Evolutionary conservation across 1,140 invertebrate species (phyloP).

Genomic region (Cardiocondyla obscurior): DNA sequence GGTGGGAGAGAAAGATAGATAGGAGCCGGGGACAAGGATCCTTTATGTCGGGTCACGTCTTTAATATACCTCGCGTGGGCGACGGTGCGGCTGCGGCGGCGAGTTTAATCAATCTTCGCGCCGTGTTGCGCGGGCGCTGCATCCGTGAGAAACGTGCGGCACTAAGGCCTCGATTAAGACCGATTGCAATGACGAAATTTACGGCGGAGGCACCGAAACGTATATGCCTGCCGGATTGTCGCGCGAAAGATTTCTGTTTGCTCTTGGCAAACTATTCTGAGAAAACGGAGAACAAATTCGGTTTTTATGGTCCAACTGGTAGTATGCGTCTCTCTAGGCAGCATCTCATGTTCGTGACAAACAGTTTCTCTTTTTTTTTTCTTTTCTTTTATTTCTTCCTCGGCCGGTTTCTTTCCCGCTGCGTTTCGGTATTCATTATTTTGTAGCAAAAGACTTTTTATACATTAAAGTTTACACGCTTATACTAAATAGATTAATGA

Average conservation of each 20-base stretch:
- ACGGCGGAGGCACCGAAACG: background rate
- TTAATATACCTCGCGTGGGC: conserved; percentile 77
- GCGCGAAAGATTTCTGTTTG: background rate
- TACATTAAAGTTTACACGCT: background rate
- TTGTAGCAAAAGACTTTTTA: background rate
- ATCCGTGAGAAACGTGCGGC: conserved; percentile 53
- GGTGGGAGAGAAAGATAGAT: conserved; percentile 32
- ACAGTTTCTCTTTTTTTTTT: background rate
- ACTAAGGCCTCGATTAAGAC: conserved; percentile 13
- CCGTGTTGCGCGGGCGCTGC: conserved; percentile 64
- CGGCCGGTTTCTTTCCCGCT: background rate
- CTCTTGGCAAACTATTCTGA: background rate
- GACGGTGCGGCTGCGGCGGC: conserved; percentile 61
- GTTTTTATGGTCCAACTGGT: too few relatives aligned
- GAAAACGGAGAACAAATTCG: background rate
- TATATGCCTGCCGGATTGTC: background rate
- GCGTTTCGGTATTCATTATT: background rate
- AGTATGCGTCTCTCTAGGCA: too few relatives aligned
- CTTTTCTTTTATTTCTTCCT: background rate
- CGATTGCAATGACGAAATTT: background rate
- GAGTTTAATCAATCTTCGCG: conserved; percentile 77
- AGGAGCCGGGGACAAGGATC: conserved; percentile 61
- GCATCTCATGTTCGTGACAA: background rate
- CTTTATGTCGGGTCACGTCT: conserved; percentile 82
- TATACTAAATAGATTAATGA: background rate